Base-by-base conservation (phyloP, 2,888 invertebrate genomes). In the Patella depressa region DNA sequence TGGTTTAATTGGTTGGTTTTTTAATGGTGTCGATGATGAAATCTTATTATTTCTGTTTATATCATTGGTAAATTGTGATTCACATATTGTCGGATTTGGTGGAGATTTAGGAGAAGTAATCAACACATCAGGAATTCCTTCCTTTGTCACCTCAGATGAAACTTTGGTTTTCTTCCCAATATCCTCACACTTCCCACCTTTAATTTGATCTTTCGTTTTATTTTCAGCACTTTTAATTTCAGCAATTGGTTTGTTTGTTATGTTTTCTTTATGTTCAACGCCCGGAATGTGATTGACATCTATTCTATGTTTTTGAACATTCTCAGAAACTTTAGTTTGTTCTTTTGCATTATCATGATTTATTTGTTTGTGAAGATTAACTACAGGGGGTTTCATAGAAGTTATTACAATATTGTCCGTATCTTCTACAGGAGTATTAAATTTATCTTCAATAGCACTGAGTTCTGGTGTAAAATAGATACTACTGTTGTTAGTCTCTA, bases 401-500 rank as follows among this genome's bases (percentile, higher is more conserved):
- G 12, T 34, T 34, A 29, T 14, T 24, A 24, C 19, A 11, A 17
- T 19, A 24, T 19, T 65, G 11, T 65, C 15, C 11, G 65, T 65
- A n/a, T 65, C 65, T 65, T 65, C 65, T 24, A 65, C 7, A 65
- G 65, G 65, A n/a, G 72, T 70, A n/a, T 69, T 71, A 73, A 73
- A 59, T 2, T 29, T 29, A n/a, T 65, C 55, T 29, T 84, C 85
- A 69, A 81, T 81, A 19, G 83, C 77, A 80, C 86, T 85, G 24
- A 83, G 78, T 75, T 88, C 82, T 0, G 87, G 88, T 9, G 88
- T 88, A 75, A 78, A 80, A 84, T 87, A 88, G 19, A 85, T 71
- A 80, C 88, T 88, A 77, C 84, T 85, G 55, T 82, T 78, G 34
- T 69, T 71, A 15, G 76, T 77, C 29, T 29, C 70, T n/a, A 29